Conservation (phyloP, 2,888 invertebrate genomes). For the Lasioglossum calceatum region DNA sequence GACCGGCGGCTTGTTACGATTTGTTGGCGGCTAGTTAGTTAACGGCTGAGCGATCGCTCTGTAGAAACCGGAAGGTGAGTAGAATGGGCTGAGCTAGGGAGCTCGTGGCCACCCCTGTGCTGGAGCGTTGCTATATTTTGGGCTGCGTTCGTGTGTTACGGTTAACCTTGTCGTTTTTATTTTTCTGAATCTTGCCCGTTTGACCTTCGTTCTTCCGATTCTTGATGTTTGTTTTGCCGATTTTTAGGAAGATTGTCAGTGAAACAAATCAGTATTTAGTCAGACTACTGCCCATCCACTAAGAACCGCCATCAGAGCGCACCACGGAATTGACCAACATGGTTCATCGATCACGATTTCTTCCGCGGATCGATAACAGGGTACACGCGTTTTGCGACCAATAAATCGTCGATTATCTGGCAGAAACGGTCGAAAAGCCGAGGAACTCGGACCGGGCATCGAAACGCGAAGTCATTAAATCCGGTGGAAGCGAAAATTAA, state of each 20-base stretch:
- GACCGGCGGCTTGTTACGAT: slow-evolving; percentile 5
- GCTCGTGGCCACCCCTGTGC: neutral
- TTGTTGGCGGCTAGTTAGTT: slow-evolving; percentile 3
- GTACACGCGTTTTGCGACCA: neutral
- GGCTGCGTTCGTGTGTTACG: no score
- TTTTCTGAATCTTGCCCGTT: neutral
- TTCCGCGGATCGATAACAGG: neutral
- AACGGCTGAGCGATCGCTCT: neutral
- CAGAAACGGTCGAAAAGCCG: slow-evolving; percentile 22
- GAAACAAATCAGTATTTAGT: neutral
- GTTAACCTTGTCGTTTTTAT: neutral
- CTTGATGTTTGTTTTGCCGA: no score
- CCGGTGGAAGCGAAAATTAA: slow-evolving; percentile 63
- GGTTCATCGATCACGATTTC: slow-evolving; percentile 15
- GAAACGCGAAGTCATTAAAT: slow-evolving; percentile 42
- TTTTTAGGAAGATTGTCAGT: neutral
- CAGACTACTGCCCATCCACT: neutral
- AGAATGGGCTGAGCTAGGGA: neutral
- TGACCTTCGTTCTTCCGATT: neutral
- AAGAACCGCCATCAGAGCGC: neutral
- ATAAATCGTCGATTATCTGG: slow-evolving; percentile 49
- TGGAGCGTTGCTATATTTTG: neutral
- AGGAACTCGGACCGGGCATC: slow-evolving; percentile 8
- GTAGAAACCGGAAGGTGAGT: neutral
- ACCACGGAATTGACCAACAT: neutral